These are phyloP conservation scores for Cephus spinipes DNA, from an alignment of 2,888 invertebrate species.

Conservation along the genomic window DNA sequence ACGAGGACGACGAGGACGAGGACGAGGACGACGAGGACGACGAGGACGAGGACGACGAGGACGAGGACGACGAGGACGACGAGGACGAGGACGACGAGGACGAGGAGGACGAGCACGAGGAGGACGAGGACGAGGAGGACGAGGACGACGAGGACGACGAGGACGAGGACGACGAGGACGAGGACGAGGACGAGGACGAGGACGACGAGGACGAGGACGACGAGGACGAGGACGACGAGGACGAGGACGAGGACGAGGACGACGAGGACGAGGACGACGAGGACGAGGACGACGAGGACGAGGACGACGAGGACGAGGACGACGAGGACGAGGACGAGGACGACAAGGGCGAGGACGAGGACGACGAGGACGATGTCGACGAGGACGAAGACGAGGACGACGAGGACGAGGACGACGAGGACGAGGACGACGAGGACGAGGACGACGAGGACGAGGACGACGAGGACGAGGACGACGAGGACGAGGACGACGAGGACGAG, in stretches of 20 bases:
- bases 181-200: not conserved
- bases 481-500: not conserved
- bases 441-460: slow-evolving; percentile 4
- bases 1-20: slow-evolving; percentile 6
- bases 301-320: too few species aligned
- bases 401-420: too few species aligned
- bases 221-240: not conserved
- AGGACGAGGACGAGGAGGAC: not conserved
- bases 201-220: not conserved
- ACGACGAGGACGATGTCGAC: too few species aligned
- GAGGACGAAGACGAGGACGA: too few species aligned
- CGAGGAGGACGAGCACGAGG: not conserved
- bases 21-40: not conserved
- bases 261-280: not conserved
- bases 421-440: not conserved
- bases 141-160: not conserved
- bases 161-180: not conserved
- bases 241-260: not conserved
- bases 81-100: slow-evolving; percentile 3
- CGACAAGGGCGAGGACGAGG: too few species aligned
- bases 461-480: slow-evolving; percentile 7
- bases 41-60: not conserved
- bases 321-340: too few species aligned
- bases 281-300: not conserved
- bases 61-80: slow-evolving; percentile 5